Percentiles rank a stretch among this genome's conserved stretches.
Evolutionary conservation across 2,113 vertebrate species (phyloP).

Genomic region (Rostratula benghalensis): DNA sequence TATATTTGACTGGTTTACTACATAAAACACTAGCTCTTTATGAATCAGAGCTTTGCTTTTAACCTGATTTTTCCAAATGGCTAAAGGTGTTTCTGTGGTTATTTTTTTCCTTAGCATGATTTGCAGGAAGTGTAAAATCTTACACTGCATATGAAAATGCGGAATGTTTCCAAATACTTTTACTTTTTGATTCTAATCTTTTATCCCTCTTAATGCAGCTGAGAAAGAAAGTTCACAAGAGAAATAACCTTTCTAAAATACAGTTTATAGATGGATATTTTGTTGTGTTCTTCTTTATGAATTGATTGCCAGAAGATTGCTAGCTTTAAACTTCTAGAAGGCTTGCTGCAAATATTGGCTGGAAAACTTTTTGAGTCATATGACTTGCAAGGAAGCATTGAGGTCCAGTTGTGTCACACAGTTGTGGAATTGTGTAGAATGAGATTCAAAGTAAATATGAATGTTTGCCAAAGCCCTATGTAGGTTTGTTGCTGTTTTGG

Average conservation of each 20-base stretch:
- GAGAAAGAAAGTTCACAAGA: constrained; percentile 61
- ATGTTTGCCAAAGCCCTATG: background rate
- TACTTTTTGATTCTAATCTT: constrained; percentile 62
- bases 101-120: background rate
- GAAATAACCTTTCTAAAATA: constrained; percentile 62
- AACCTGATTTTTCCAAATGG: background rate
- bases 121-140: constrained; percentile 40
- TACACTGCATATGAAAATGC: constrained; percentile 15
- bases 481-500: background rate
- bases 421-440: background rate
- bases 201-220: constrained; percentile 55
- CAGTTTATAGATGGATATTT: constrained; percentile 62
- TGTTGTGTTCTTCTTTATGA: constrained; percentile 39
- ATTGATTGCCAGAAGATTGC: constrained; percentile 45
- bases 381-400: background rate
- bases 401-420: background rate
- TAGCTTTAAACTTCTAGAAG: constrained; percentile 47
- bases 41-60: background rate
- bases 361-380: constrained; percentile 23
- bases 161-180: constrained; percentile 55
- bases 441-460: background rate
- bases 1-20: background rate
- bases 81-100: background rate
- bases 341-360: constrained; percentile 19
- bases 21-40: background rate